A percentile compares a stretch with the other conserved stretches of the same genome.
Conservation (phyloP, 2,113 vertebrate species). For the Crypturellus undulatus region DNA sequence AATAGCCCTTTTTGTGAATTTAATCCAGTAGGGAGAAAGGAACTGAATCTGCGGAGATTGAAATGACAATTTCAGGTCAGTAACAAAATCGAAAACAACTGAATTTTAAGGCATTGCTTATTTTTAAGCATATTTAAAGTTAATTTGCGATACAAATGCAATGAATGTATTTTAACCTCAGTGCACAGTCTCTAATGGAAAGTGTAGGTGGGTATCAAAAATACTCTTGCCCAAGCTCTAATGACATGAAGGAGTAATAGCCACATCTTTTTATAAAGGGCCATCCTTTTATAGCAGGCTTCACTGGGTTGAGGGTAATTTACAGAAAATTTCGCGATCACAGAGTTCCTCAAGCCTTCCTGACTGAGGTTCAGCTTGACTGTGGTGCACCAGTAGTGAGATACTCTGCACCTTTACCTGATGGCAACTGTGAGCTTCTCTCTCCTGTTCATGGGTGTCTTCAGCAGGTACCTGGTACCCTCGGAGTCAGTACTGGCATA, state of each 20-base stretch:
- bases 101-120: not conserved
- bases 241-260: not conserved
- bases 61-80: not conserved
- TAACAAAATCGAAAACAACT: not conserved
- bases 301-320: not conserved
- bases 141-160: not conserved
- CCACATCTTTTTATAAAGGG: not conserved
- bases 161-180: not conserved
- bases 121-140: not conserved
- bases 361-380: not conserved
- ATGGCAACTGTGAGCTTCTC: not conserved
- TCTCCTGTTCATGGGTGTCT: not conserved
- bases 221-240: not conserved
- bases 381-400: not conserved
- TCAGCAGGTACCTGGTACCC: not conserved
- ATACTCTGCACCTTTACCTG: not conserved
- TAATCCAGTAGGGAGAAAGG: not conserved
- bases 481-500: not conserved
- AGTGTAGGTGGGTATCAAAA: not conserved
- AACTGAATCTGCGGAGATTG: not conserved
- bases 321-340: not conserved
- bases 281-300: not conserved
- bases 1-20: not conserved
- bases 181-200: not conserved
- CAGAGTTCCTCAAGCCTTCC: not conserved